Conservation (phyloP, 2,113 vertebrate species). For the Lycaon pictus region DNA sequence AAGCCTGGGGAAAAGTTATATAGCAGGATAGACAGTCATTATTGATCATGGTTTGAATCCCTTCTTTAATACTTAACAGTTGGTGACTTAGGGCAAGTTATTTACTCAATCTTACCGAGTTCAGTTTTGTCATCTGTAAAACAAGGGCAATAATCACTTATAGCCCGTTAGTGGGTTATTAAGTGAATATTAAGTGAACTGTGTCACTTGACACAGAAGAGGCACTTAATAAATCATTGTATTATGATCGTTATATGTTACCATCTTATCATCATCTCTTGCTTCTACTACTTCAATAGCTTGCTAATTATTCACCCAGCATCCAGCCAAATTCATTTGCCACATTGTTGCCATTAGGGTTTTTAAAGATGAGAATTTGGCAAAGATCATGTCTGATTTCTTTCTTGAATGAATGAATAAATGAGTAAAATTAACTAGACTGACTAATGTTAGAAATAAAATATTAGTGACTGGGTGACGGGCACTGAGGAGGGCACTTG, state of each 20-base stretch:
- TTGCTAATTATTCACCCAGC: background rate
- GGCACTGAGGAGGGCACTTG: too few species aligned
- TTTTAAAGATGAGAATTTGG: background rate
- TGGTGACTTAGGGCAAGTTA: background rate
- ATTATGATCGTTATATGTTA: background rate
- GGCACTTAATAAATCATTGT: background rate
- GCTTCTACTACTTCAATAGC: background rate
- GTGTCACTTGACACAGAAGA: background rate
- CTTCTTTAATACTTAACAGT: background rate
- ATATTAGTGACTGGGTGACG: background rate
- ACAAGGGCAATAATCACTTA: constrained; percentile 3
- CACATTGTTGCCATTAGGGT: background rate
- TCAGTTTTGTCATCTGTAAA: constrained; percentile 60
- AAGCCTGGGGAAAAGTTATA: background rate
- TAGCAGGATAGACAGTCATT: background rate
- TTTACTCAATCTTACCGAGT: background rate
- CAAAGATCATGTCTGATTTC: constrained; percentile 34
- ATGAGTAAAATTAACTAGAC: background rate
- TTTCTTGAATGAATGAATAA: constrained; percentile 2
- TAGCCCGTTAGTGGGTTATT: background rate
- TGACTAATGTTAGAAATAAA: constrained; percentile 35
- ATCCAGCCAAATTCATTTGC: background rate
- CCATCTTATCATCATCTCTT: background rate
- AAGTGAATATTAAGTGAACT: background rate
- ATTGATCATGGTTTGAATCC: background rate